Conservation (phyloP, 2,113 vertebrate species). For the Microtus oregoni region DNA sequence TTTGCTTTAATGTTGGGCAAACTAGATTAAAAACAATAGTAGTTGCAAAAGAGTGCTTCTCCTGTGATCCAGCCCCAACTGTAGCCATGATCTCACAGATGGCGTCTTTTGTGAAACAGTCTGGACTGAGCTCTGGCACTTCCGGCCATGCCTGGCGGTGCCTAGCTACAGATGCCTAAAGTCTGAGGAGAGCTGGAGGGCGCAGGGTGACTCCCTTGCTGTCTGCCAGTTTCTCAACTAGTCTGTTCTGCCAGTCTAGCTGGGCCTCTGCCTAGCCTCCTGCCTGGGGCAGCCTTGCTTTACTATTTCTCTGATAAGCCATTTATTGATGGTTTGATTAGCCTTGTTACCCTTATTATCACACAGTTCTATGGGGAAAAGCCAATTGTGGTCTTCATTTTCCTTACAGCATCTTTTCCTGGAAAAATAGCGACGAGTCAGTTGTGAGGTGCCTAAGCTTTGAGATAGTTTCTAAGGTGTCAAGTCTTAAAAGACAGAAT, state of each 20-base stretch:
- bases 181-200: background rate
- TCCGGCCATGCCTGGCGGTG: background rate
- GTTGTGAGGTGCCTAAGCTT: slow-evolving; percentile 44
- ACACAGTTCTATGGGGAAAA: slow-evolving; percentile 1
- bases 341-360: slow-evolving; percentile 6
- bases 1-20: slow-evolving; percentile 25
- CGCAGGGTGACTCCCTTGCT: background rate
- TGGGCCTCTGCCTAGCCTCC: background rate
- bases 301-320: background rate
- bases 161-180: background rate
- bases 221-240: fast-evolving
- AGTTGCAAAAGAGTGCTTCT: background rate
- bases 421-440: background rate
- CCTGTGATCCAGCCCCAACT: background rate
- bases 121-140: too few species aligned
- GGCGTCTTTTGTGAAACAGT: background rate
- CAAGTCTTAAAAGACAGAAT: slow-evolving; percentile 43
- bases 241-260: fast-evolving
- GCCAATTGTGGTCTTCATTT: slow-evolving; percentile 23
- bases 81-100: background rate
- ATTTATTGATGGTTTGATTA: slow-evolving; percentile 9
- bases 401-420: background rate
- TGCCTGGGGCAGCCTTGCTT: background rate
- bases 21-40: slow-evolving; percentile 7
- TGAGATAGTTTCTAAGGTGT: slow-evolving; percentile 39